A percentile compares a stretch with the other conserved stretches of the same genome.
Conservation (phyloP, 2,888 invertebrate species). For the Bibio marci region DNA sequence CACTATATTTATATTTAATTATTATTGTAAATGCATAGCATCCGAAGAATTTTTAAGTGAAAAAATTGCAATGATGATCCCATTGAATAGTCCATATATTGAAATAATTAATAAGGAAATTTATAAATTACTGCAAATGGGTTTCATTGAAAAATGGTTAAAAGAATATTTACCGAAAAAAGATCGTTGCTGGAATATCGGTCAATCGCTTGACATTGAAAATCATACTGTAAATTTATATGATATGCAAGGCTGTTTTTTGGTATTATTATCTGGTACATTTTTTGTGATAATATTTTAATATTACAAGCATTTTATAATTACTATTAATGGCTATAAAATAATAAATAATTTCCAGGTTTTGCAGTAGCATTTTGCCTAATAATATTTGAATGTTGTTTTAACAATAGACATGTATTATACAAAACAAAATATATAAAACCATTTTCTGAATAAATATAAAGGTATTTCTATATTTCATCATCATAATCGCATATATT, state of each 20-base stretch:
- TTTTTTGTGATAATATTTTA: constrained; percentile 7
- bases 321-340: too few relatives aligned
- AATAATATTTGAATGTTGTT: constrained; percentile 32
- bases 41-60: constrained; percentile 64
- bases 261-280: constrained; percentile 62
- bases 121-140: constrained; percentile 64
- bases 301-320: not conserved
- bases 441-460: constrained; percentile 30
- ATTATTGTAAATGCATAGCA: constrained; percentile 29
- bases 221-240: constrained; percentile 77
- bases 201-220: constrained; percentile 45
- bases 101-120: constrained; percentile 60
- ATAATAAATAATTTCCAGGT: constrained; percentile 24
- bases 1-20: too few relatives aligned
- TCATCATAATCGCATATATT: too few relatives aligned
- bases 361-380: constrained; percentile 29
- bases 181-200: constrained; percentile 60
- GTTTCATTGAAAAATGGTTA: constrained; percentile 71
- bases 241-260: constrained; percentile 88
- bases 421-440: constrained; percentile 30
- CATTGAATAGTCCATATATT: constrained; percentile 59
- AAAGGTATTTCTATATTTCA: too few relatives aligned
- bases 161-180: constrained; percentile 56
- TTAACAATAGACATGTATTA: constrained; percentile 23
- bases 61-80: constrained; percentile 58